phyloP scores from a whole-genome alignment of 2,113 vertebrate genomes.

The Pterocles orientalis region DNA sequence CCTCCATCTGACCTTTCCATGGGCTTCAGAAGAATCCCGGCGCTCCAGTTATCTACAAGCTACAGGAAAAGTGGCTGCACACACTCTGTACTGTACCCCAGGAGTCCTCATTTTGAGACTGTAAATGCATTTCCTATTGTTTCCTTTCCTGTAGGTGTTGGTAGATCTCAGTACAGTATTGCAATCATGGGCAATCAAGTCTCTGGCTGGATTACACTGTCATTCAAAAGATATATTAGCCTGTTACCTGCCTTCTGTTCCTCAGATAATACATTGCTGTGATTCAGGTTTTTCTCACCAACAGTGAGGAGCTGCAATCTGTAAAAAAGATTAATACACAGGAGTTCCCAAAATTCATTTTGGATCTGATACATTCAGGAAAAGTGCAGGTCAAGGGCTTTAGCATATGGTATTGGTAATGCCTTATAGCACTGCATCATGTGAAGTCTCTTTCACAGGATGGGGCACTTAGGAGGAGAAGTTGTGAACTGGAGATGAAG shows the following conservation, averaged over 20 bases:
- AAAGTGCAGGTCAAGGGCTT: not conserved
- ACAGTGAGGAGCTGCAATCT: not conserved
- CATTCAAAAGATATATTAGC: not conserved
- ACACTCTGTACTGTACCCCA: not conserved
- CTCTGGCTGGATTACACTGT: not conserved
- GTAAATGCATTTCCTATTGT: not conserved
- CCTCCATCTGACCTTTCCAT: not conserved
- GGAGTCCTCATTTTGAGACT: not conserved
- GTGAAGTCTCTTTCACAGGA: not conserved
- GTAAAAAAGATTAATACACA: not conserved
- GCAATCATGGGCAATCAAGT: fast-evolving
- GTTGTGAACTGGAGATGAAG: not conserved
- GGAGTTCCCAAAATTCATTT: not conserved
- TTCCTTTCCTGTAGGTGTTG: not conserved
- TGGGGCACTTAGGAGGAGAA: not conserved
- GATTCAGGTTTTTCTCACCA: not conserved
- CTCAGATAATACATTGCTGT: not conserved
- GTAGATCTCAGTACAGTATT: not conserved
- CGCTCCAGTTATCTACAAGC: not conserved
- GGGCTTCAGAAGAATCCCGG: not conserved
- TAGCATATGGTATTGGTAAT: not conserved
- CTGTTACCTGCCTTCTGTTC: not conserved
- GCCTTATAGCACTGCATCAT: not conserved
- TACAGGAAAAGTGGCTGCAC: not conserved
- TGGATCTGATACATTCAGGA: not conserved